A percentile compares a stretch with the other conserved stretches of the same genome.
These are phyloP conservation scores for Lasioglossum zephyrum DNA, from an alignment of 2,888 invertebrate species.

Conservation along the genomic window DNA sequence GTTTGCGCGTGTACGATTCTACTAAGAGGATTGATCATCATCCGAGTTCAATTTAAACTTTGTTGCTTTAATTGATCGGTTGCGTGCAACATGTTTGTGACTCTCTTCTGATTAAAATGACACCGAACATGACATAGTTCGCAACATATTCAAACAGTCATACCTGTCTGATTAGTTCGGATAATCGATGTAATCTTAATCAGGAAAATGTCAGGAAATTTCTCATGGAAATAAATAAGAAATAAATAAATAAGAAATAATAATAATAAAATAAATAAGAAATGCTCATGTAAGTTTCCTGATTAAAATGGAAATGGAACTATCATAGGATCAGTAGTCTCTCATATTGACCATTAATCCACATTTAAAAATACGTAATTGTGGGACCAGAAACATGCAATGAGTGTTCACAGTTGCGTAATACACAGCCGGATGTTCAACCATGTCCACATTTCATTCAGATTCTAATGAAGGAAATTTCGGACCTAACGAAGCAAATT, in stretches of 20 bases:
- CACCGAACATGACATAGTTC: not conserved
- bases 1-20: not conserved
- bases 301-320: too few species aligned
- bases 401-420: too few species aligned
- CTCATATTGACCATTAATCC: too few species aligned
- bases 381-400: too few species aligned
- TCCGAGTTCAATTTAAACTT: not conserved
- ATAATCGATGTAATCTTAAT: not conserved
- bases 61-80: not conserved
- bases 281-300: too few species aligned
- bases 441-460: not conserved
- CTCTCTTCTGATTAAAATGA: not conserved
- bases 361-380: too few species aligned
- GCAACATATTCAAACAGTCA: not conserved
- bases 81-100: not conserved
- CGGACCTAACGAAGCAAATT: not conserved
- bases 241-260: too few species aligned
- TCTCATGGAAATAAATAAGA: too few species aligned
- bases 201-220: not conserved
- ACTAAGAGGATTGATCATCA: not conserved
- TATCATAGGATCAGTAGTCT: not conserved
- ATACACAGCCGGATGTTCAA: not conserved
- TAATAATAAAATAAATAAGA: too few species aligned
- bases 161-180: not conserved
- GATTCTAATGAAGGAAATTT: not conserved